These are phyloP conservation scores for Benthosema pterotum DNA, from an alignment of 2,797 vertebrate genomes.

Conservation along the genomic window DNA sequence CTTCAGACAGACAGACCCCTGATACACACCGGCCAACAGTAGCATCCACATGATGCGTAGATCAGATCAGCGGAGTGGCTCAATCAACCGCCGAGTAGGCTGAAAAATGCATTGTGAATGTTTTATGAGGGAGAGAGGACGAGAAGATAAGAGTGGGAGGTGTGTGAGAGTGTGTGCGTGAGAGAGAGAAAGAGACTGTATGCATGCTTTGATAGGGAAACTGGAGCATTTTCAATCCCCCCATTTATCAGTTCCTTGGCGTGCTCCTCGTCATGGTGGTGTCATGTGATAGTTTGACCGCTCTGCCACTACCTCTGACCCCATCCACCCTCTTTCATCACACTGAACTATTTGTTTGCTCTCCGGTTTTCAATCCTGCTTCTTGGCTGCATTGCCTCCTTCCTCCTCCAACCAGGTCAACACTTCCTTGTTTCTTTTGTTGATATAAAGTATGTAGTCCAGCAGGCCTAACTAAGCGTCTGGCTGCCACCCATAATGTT, in stretches of 20 bases:
- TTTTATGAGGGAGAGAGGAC: neutral
- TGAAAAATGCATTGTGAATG: neutral
- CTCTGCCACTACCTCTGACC: conserved; percentile 21
- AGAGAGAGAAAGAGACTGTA: no score
- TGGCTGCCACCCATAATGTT: no score
- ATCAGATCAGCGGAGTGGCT: no score
- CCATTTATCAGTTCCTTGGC: conserved; percentile 19
- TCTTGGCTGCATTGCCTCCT: neutral
- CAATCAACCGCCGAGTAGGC: neutral
- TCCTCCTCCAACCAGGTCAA: no score
- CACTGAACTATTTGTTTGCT: conserved; percentile 13
- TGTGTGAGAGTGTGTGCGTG: conserved; percentile 29
- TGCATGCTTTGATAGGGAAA: no score
- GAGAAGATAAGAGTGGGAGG: conserved; percentile 9
- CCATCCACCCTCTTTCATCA: conserved; percentile 24
- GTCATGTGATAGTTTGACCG: conserved; percentile 57
- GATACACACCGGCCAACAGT: neutral
- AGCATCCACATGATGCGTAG: no score
- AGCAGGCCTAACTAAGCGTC: no score
- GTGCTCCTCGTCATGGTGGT: conserved; percentile 2
- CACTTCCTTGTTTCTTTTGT: no score
- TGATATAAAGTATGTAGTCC: no score
- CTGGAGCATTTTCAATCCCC: no score
- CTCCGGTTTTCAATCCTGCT: neutral
- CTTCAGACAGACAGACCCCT: neutral